Evolutionary conservation across 53 echinoderm and acorn worm species (phyloP).

Genomic region (Luidia sarsii): DNA sequence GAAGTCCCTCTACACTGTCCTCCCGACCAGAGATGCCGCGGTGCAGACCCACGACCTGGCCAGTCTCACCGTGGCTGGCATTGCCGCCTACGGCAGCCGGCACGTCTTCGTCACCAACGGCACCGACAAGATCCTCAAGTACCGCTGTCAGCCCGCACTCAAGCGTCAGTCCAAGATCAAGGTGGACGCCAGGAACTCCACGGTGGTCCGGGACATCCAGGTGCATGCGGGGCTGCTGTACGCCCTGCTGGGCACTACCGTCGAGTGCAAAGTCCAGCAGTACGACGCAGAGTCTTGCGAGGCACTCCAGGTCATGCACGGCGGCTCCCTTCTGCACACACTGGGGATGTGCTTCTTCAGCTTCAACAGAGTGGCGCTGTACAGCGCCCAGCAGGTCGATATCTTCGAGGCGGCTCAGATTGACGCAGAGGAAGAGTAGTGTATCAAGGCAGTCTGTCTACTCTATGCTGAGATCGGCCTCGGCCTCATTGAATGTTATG

Average conservation of each 20-base stretch:
- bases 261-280: not conserved
- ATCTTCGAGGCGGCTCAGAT: not conserved
- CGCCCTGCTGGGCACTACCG: not conserved
- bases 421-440: not conserved
- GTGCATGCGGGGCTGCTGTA: slow-evolving; percentile 1
- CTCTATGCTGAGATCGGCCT: not conserved
- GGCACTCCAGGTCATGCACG: not conserved
- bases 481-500: too few species aligned
- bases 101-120: slow-evolving; percentile 36
- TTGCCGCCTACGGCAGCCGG: slow-evolving; percentile 27
- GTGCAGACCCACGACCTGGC: not conserved
- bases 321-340: not conserved
- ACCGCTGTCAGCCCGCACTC: not conserved
- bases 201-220: not conserved
- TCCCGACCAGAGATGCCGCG: not conserved
- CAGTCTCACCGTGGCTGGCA: not conserved
- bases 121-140: slow-evolving; percentile 2
- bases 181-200: not conserved
- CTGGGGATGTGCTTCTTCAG: slow-evolving; percentile 38
- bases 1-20: not conserved
- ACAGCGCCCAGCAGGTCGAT: too few species aligned
- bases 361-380: slow-evolving; percentile 7
- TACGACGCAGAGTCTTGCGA: slow-evolving; percentile 30
- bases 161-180: not conserved
- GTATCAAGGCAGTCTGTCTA: not conserved